phyloP scores from a whole-genome alignment of 2,888 invertebrate genomes.

The Nomada fucata region DNA sequence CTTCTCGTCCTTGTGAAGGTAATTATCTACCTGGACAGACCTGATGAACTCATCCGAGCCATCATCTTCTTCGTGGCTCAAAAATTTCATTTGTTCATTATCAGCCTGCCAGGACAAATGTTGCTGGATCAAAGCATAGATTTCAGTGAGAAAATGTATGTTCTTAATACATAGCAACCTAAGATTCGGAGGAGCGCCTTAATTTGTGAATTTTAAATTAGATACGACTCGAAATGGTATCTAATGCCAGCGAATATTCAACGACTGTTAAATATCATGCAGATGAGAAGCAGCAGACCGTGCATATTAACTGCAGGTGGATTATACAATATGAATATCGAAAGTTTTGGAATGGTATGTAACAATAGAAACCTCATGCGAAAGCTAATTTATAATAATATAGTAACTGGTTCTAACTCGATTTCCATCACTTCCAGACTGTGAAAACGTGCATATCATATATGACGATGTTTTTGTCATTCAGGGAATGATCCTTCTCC shows the following conservation, averaged over 20 bases:
- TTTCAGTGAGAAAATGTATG: conserved; percentile 6
- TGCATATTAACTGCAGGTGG: conserved; percentile 39
- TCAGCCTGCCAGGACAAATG: conserved; percentile 13
- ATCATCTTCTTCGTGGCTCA: not conserved
- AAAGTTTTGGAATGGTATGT: conserved; percentile 41
- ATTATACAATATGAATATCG: conserved; percentile 33
- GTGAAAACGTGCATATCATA: conserved; percentile 58
- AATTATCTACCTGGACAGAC: conserved; percentile 3
- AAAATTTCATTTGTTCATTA: conserved; percentile 15
- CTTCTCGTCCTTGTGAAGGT: not conserved
- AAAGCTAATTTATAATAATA: not conserved
- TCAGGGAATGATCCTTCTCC: conserved; percentile 27
- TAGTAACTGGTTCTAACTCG: not conserved
- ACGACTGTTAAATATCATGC: conserved; percentile 25
- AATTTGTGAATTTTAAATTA: not conserved
- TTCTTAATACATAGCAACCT: not conserved
- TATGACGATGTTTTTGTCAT: conserved; percentile 53
- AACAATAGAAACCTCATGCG: not conserved
- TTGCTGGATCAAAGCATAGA: not conserved
- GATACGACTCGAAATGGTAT: conserved; percentile 38
- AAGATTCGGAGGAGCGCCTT: not conserved
- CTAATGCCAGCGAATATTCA: conserved; percentile 15
- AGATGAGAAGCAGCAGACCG: conserved; percentile 12
- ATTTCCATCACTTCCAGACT: conserved; percentile 40
- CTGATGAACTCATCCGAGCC: not conserved